Conservation (phyloP, 23 tunicate species). For the Trididemnum nubilum region DNA sequence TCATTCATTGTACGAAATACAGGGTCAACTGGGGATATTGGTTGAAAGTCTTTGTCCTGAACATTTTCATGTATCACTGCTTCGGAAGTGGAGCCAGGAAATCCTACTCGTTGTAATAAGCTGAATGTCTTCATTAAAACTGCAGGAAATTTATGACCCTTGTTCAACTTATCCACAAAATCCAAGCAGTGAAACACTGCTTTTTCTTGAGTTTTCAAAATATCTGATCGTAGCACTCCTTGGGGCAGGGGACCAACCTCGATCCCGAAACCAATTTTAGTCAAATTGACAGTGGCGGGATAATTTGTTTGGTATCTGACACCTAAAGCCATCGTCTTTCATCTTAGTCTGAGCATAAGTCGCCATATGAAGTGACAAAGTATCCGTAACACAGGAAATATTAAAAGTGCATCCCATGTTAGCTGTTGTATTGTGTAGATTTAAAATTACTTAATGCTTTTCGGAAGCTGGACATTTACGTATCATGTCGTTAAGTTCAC, state of each 20-base stretch:
- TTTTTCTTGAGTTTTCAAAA: constrained; percentile 22
- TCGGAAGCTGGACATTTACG: background rate
- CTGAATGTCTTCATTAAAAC: no score
- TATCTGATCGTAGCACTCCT: constrained; percentile 57
- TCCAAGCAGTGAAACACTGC: constrained; percentile 29
- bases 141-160: background rate
- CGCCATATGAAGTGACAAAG: constrained; percentile 14
- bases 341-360: constrained; percentile 19
- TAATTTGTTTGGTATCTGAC: no score
- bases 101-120: background rate
- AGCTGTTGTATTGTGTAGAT: constrained; percentile 58
- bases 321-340: no score
- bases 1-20: constrained; percentile 38
- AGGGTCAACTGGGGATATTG: constrained; percentile 12
- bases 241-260: constrained; percentile 73
- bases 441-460: constrained; percentile 14
- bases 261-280: constrained; percentile 7
- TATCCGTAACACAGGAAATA: background rate
- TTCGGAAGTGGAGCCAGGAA: background rate
- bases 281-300: no score
- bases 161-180: constrained; percentile 30
- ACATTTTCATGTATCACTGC: background rate
- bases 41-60: constrained; percentile 53
- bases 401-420: constrained; percentile 40
- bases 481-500: constrained; percentile 17